These are phyloP conservation scores for Centropristis striata DNA, from an alignment of 2,113 vertebrate species.

Conservation along the genomic window DNA sequence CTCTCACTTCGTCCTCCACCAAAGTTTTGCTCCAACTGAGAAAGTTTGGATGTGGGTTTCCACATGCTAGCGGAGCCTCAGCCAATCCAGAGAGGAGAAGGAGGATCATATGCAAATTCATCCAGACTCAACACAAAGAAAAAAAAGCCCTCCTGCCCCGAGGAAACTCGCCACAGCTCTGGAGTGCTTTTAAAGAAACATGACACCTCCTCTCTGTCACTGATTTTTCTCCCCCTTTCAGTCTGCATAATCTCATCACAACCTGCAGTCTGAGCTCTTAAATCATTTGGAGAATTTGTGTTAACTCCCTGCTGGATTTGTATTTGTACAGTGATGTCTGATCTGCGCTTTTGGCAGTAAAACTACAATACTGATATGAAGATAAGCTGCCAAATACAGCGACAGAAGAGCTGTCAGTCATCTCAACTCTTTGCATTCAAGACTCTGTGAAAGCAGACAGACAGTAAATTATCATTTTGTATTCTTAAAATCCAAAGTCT, in stretches of 20 bases:
- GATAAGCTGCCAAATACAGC: background rate
- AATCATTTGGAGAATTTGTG: slow-evolving; percentile 49
- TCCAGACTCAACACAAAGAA: slow-evolving; percentile 46
- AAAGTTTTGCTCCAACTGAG: slow-evolving; percentile 70
- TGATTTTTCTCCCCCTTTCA: background rate
- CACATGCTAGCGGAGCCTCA: slow-evolving; percentile 40
- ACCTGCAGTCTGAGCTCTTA: slow-evolving; percentile 26
- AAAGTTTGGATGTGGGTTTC: slow-evolving; percentile 71
- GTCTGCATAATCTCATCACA: slow-evolving; percentile 68
- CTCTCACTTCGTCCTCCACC: slow-evolving; percentile 64
- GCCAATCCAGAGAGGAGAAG: slow-evolving; percentile 69
- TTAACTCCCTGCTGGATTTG: slow-evolving; percentile 21
- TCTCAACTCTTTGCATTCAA: background rate
- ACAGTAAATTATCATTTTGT: background rate
- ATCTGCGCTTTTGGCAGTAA: slow-evolving; percentile 43
- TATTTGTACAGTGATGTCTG: slow-evolving; percentile 34
- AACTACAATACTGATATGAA: slow-evolving; percentile 46
- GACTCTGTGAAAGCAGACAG: background rate
- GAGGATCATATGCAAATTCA: slow-evolving; percentile 63
- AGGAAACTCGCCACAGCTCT: slow-evolving; percentile 63
- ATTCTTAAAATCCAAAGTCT: background rate
- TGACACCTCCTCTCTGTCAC: slow-evolving; percentile 64
- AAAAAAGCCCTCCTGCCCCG: slow-evolving; percentile 39
- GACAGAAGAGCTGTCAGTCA: slow-evolving; percentile 28
- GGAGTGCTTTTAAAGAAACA: slow-evolving; percentile 80